These are phyloP conservation scores for Malurus leucopterus DNA, from an alignment of 2,797 vertebrate species.

Conservation along the genomic window DNA sequence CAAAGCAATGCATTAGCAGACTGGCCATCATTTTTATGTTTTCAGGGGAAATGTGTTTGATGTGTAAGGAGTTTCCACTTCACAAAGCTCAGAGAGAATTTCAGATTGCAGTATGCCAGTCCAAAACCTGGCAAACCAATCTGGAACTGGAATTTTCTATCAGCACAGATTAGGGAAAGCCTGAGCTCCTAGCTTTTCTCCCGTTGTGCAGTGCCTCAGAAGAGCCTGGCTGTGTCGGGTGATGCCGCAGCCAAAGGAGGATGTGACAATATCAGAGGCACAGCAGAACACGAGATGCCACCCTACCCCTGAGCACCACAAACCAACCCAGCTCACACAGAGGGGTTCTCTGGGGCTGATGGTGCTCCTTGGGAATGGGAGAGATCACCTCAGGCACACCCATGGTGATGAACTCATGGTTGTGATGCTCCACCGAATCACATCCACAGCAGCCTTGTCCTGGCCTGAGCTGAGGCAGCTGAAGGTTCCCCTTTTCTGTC, in stretches of 20 bases:
- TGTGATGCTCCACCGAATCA: not conserved
- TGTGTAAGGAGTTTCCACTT: not conserved
- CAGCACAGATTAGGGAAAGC: not conserved
- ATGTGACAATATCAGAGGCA: not conserved
- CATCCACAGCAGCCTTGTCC: not conserved
- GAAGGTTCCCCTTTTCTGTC: not conserved
- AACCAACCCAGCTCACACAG: not conserved
- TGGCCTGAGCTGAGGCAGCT: not conserved
- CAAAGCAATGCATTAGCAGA: not conserved
- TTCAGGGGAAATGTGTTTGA: not conserved
- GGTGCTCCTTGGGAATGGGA: not conserved
- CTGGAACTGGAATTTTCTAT: not conserved
- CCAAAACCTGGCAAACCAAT: not conserved
- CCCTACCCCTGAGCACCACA: not conserved
- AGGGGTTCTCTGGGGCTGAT: not conserved
- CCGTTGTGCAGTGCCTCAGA: not conserved
- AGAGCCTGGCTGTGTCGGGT: not conserved
- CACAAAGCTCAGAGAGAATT: not conserved
- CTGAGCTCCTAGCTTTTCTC: not conserved
- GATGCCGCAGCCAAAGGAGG: accelerated
- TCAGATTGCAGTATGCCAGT: not conserved
- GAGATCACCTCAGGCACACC: not conserved
- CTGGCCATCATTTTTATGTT: not conserved
- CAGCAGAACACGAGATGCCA: accelerated
- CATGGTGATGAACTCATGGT: not conserved